A percentile compares a stretch with the other conserved stretches of the same genome.
phyloP scores from a whole-genome alignment of 2,797 vertebrate species.

The Prunella strophiata region DNA sequence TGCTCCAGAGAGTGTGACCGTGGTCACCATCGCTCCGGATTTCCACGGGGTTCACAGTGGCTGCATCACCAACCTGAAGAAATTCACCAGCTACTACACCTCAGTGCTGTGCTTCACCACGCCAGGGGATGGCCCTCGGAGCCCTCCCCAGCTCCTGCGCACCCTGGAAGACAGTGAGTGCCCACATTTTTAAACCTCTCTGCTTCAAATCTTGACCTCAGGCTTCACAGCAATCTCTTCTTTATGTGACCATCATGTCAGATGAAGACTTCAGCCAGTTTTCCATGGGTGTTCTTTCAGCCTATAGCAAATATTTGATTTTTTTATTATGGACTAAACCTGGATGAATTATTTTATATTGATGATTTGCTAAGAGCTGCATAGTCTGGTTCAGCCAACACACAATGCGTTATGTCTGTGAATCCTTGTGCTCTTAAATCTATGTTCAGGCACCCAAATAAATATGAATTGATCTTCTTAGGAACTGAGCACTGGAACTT shows the following conservation, averaged over 20 bases:
- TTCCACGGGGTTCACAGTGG: constrained; percentile 91
- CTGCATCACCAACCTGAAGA: constrained; percentile 86
- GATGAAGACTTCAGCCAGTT: not conserved
- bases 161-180: constrained; percentile 94
- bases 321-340: not conserved
- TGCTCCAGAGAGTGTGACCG: constrained; percentile 77
- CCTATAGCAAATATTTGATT: not conserved
- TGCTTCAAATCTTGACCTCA: not conserved
- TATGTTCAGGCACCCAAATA: not conserved
- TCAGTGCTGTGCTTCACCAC: constrained; percentile 94
- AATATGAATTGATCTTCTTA: not conserved
- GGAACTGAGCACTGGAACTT: not conserved
- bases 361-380: not conserved
- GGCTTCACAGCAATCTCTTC: not conserved
- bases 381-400: not conserved
- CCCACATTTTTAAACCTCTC: not conserved
- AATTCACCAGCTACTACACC: constrained; percentile 89
- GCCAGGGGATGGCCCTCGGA: constrained; percentile 89
- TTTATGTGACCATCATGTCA: not conserved
- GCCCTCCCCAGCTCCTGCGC: constrained; percentile 82
- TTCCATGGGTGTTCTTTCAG: not conserved
- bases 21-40: constrained; percentile 91
- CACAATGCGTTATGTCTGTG: not conserved
- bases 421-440: not conserved
- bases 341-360: not conserved